A percentile compares a stretch with the other conserved stretches of the same genome.
phyloP scores from a whole-genome alignment of 2,888 invertebrate species.

The Synanthedon formicaeformis region DNA sequence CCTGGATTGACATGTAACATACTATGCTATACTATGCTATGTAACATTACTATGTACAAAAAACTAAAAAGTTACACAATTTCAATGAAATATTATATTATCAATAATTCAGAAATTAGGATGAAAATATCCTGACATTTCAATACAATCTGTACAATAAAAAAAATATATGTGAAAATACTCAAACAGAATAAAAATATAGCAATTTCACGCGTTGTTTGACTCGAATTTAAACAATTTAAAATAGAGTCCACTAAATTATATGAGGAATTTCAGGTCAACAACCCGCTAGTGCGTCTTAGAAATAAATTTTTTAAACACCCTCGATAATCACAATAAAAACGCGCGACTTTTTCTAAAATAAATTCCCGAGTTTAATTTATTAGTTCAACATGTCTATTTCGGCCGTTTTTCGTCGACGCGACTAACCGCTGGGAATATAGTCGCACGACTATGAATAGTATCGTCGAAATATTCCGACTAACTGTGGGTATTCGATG shows the following conservation, averaged over 20 bases:
- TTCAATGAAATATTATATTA: background rate
- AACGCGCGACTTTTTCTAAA: conserved; percentile 37
- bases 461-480: conserved; percentile 26
- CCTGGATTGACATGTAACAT: too few species aligned
- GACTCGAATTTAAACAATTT: conserved; percentile 10
- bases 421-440: conserved; percentile 20
- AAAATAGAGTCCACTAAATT: conserved; percentile 40
- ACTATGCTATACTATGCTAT: too few species aligned
- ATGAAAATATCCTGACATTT: too few species aligned
- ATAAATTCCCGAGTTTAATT: conserved; percentile 43
- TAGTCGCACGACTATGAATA: conserved; percentile 43
- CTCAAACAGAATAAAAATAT: background rate
- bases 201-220: background rate
- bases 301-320: conserved; percentile 31
- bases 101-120: background rate
- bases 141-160: too few species aligned
- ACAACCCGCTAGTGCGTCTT: conserved; percentile 25
- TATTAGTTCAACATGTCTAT: conserved; percentile 53
- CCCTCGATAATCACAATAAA: conserved; percentile 51
- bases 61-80: background rate
- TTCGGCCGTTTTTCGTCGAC: conserved; percentile 54
- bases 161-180: too few species aligned
- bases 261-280: conserved; percentile 46
- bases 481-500: conserved; percentile 33
- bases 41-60: too few species aligned